Evolutionary conservation across 2,888 invertebrate genomes (phyloP).

Genomic region (Sisyra nigra): DNA sequence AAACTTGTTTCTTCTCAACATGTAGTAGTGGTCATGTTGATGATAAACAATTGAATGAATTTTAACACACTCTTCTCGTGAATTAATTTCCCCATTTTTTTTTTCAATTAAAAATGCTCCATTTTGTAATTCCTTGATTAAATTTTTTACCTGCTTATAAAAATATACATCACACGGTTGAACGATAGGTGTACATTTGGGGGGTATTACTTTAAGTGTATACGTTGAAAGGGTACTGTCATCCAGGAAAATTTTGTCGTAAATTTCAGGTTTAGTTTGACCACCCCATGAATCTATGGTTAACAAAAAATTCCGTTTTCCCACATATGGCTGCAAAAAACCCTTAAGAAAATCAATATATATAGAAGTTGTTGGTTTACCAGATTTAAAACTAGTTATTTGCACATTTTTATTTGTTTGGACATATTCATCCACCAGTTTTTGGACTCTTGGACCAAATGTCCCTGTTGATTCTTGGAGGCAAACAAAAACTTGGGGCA

Average conservation of each 20-base stretch:
- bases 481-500: constrained; percentile 13
- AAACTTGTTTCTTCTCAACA: too few species aligned
- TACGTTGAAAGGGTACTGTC: constrained; percentile 8
- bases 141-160: constrained; percentile 12
- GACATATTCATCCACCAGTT: constrained; percentile 10
- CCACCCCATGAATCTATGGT: constrained; percentile 14
- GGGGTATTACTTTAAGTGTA: constrained; percentile 13
- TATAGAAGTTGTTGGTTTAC: too few species aligned
- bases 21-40: too few species aligned
- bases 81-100: not conserved
- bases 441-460: constrained; percentile 12
- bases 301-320: too few species aligned
- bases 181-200: constrained; percentile 12
- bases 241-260: constrained; percentile 13
- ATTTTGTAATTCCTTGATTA: not conserved
- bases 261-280: constrained; percentile 12
- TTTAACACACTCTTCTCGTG: too few species aligned
- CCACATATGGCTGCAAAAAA: too few species aligned
- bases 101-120: not conserved
- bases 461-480: constrained; percentile 11
- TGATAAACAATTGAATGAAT: too few species aligned
- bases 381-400: too few species aligned
- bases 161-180: constrained; percentile 14
- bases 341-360: too few species aligned
- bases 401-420: constrained; percentile 11